phyloP scores from a whole-genome alignment of 2,113 vertebrate genomes.

The Gasterosteus nipponicus region DNA sequence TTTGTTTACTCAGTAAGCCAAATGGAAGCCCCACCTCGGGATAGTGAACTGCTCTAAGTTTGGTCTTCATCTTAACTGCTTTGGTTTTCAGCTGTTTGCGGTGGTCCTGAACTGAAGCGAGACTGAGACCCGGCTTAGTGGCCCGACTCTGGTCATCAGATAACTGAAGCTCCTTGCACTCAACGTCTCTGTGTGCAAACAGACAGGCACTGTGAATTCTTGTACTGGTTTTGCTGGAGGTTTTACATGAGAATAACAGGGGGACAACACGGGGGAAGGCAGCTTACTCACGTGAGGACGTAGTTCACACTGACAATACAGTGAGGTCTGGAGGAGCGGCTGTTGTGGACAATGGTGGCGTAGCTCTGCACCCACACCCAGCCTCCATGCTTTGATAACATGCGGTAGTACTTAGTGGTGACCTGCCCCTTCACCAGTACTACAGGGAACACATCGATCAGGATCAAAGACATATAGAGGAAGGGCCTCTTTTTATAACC shows the following conservation, averaged over 20 bases:
- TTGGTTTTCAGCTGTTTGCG: conserved; percentile 88
- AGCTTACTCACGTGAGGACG: conserved; percentile 92
- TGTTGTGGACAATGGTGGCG: conserved; percentile 95
- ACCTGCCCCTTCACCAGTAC: conserved; percentile 96
- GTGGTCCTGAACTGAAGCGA: conserved; percentile 86
- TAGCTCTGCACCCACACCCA: conserved; percentile 98
- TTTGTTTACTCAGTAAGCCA: not conserved
- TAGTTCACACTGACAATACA: conserved; percentile 98
- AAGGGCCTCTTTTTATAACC: not conserved
- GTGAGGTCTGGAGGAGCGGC: conserved; percentile 94
- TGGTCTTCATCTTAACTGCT: conserved; percentile 85
- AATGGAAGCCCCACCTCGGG: conserved; percentile 81
- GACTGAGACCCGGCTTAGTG: conserved; percentile 80
- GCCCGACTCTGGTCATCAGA: conserved; percentile 89
- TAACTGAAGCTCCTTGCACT: conserved; percentile 90
- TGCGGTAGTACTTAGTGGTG: conserved; percentile 94
- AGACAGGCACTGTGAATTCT: not conserved
- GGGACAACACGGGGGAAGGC: not conserved
- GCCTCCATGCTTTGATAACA: conserved; percentile 92
- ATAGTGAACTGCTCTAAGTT: conserved; percentile 87
- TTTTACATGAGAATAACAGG: not conserved
- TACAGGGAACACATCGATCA: conserved; percentile 60
- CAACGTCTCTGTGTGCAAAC: conserved; percentile 85
- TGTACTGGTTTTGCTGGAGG: not conserved
- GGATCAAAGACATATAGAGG: conserved; percentile 1